Percentiles rank a stretch among this genome's conserved stretches.
Evolutionary conservation across 2,888 invertebrate genomes (phyloP).

Genomic region (Plebejus melissa): DNA sequence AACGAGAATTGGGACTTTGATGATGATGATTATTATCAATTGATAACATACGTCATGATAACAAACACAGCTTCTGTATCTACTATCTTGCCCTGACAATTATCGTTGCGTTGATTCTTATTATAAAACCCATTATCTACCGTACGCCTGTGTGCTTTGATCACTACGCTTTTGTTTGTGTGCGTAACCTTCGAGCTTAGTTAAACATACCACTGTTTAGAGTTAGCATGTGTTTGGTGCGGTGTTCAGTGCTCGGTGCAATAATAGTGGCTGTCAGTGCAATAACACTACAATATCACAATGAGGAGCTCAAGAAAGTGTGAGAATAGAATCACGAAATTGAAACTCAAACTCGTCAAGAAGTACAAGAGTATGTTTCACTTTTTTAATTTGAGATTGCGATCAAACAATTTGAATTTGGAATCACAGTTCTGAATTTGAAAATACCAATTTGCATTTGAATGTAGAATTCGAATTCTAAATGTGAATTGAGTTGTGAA

Average conservation of each 20-base stretch:
- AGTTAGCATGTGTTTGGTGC: slow-evolving; percentile 39
- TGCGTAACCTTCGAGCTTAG: slow-evolving; percentile 39
- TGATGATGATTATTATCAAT: not conserved
- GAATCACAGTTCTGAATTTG: not conserved
- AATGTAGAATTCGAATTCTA: not conserved
- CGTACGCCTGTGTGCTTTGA: slow-evolving; percentile 29
- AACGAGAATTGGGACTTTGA: too few species aligned
- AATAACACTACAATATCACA: slow-evolving; percentile 38
- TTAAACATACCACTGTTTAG: slow-evolving; percentile 38
- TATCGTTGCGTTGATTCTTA: slow-evolving; percentile 29
- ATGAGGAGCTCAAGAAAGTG: slow-evolving; percentile 61
- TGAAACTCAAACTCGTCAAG: slow-evolving; percentile 67
- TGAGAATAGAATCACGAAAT: slow-evolving; percentile 61
- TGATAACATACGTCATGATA: not conserved
- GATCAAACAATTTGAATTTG: not conserved
- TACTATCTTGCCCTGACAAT: slow-evolving; percentile 7
- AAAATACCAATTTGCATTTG: not conserved
- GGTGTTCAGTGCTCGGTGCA: slow-evolving; percentile 31
- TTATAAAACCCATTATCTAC: slow-evolving; percentile 25
- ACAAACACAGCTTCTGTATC: slow-evolving; percentile 1
- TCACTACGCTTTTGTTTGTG: slow-evolving; percentile 31
- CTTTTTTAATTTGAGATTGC: slow-evolving; percentile 2
- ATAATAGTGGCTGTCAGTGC: slow-evolving; percentile 1
- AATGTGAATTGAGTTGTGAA: slow-evolving; percentile 1
- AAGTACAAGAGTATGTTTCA: slow-evolving; percentile 58